Conservation (phyloP, 2,888 invertebrate species). For the Folsomia manolachei region DNA sequence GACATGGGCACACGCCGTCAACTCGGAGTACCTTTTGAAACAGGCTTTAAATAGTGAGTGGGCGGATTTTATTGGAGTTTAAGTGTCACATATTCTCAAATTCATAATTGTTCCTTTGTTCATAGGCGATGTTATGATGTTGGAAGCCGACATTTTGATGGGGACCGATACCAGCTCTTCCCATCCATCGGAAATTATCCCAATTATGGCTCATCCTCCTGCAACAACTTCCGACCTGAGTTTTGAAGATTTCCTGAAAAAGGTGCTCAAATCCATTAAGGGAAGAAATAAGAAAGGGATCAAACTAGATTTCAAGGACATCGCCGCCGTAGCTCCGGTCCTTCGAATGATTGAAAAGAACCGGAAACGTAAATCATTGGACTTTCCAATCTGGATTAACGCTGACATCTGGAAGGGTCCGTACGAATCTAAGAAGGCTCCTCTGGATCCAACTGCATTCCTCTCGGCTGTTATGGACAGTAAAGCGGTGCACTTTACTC, state of each 20-base stretch:
- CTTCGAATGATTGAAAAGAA: conserved; percentile 50
- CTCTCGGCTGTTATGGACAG: conserved; percentile 50
- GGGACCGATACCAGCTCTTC: conserved; percentile 55
- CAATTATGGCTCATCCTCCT: conserved; percentile 87
- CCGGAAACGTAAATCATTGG: conserved; percentile 58
- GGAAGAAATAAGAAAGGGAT: conserved; percentile 65
- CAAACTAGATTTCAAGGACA: conserved; percentile 83
- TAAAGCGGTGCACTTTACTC: conserved; percentile 61
- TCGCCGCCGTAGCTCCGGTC: conserved; percentile 63
- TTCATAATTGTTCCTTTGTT: conserved; percentile 1
- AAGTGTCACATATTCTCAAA: neutral
- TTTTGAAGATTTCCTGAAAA: conserved; percentile 67
- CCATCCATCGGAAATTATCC: conserved; percentile 60
- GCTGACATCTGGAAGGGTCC: conserved; percentile 82
- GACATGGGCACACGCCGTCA: conserved; percentile 84
- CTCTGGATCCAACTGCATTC: conserved; percentile 67
- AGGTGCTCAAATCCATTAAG: conserved; percentile 56
- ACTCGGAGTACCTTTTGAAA: conserved; percentile 65
- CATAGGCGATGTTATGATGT: conserved; percentile 67
- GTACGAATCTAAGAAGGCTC: conserved; percentile 60
- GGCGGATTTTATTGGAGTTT: neutral
- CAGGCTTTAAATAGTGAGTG: conserved; percentile 59
- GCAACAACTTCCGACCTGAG: conserved; percentile 69
- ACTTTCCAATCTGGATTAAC: conserved; percentile 78
- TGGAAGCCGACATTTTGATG: conserved; percentile 80